These are phyloP conservation scores for Liparis tanakae DNA, from an alignment of 2,797 vertebrate species.

Conservation along the genomic window DNA sequence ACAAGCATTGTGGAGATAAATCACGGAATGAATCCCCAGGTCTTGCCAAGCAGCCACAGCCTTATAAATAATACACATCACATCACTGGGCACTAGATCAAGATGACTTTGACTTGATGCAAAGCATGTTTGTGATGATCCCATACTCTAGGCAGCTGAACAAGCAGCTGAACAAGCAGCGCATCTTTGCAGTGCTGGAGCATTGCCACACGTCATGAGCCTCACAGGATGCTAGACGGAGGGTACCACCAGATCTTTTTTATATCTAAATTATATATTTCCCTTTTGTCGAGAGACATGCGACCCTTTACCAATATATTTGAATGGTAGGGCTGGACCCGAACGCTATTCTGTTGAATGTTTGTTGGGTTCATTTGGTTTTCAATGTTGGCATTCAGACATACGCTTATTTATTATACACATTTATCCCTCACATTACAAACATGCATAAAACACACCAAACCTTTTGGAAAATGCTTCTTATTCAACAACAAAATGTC, in stretches of 20 bases:
- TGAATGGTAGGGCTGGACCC: neutral
- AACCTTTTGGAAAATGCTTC: neutral
- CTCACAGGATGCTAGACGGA: neutral
- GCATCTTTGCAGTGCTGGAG: neutral
- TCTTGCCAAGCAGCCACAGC: conserved; percentile 23
- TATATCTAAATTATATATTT: neutral
- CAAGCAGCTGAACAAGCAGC: conserved; percentile 11
- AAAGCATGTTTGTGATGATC: neutral
- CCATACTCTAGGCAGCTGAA: neutral
- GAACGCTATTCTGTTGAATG: neutral
- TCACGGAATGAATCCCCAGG: neutral
- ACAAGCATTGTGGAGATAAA: conserved; percentile 19
- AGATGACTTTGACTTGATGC: neutral
- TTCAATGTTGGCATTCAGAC: neutral
- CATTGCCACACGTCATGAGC: neutral
- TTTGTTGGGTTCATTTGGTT: neutral
- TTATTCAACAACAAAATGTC: neutral
- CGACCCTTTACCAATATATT: neutral
- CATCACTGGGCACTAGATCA: conserved; percentile 8
- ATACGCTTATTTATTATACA: too few relatives aligned
- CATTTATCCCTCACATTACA: too few relatives aligned
- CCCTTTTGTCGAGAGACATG: neutral
- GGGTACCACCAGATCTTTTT: neutral
- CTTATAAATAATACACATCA: conserved; percentile 5
- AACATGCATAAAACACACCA: neutral